A percentile compares a stretch with the other conserved stretches of the same genome.
phyloP scores from a whole-genome alignment of 2,888 invertebrate genomes.

The Monopis laevigella region DNA sequence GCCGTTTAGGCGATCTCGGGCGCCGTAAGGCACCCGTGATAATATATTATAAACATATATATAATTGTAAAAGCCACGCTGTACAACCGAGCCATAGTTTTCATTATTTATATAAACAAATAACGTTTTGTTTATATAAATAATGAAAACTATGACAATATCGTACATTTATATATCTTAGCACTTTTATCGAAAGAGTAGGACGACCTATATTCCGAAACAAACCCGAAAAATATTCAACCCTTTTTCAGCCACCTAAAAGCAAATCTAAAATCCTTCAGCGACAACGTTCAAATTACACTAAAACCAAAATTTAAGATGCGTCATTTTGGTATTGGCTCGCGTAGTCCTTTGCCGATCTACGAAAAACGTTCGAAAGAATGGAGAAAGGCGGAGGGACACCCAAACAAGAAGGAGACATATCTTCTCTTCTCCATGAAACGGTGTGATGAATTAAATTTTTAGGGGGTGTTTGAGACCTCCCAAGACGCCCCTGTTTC shows the following conservation, averaged over 20 bases:
- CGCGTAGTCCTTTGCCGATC: conserved; percentile 31
- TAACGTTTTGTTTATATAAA: too few relatives aligned
- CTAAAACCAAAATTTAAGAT: too few relatives aligned
- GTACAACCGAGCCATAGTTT: too few relatives aligned
- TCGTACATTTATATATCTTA: conserved; percentile 63
- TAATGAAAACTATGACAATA: too few relatives aligned
- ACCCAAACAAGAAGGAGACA: conserved; percentile 39
- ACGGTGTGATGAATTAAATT: conserved; percentile 65
- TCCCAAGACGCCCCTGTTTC: conserved; percentile 33
- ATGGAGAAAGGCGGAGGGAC: conserved; percentile 61
- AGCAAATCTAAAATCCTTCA: conserved; percentile 10
- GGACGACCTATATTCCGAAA: conserved; percentile 47
- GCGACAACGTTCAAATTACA: conserved; percentile 28
- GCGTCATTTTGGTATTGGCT: conserved; percentile 25
- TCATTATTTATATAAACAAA: too few relatives aligned
- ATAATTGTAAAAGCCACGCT: too few relatives aligned
- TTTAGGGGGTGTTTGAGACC: conserved; percentile 36
- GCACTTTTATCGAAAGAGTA: conserved; percentile 59
- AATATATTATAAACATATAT: too few relatives aligned
- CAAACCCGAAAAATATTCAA: conserved; percentile 28
- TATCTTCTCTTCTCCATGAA: conserved; percentile 43
- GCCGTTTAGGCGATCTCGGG: too few relatives aligned
- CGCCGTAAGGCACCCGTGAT: too few relatives aligned
- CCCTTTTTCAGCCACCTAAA: not conserved
- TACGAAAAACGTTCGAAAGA: conserved; percentile 63